phyloP scores from a whole-genome alignment of 2,888 invertebrate species.

The Caenorhabditis zanzibari region DNA sequence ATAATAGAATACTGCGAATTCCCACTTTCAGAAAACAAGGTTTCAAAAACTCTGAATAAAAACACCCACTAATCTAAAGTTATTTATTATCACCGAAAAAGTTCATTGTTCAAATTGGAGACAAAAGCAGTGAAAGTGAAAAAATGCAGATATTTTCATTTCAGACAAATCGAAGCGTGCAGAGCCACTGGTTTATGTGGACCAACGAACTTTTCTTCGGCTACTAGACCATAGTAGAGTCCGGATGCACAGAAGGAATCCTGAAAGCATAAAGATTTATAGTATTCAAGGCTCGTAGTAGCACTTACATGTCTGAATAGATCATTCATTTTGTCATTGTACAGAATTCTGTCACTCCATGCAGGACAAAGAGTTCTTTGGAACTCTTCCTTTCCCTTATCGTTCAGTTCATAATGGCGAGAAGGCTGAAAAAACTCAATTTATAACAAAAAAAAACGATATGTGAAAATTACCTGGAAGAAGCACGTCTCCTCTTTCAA shows the following conservation, averaged over 20 bases:
- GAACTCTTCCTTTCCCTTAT: slow-evolving; percentile 74
- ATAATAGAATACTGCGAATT: too few relatives aligned
- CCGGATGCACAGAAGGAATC: slow-evolving; percentile 79
- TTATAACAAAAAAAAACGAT: neutral
- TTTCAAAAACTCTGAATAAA: too few relatives aligned
- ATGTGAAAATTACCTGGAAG: slow-evolving; percentile 68
- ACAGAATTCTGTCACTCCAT: slow-evolving; percentile 76
- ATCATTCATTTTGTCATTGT: slow-evolving; percentile 74
- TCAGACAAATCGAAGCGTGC: slow-evolving; percentile 76
- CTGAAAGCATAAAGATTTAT: slow-evolving; percentile 66
- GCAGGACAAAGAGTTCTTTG: slow-evolving; percentile 74
- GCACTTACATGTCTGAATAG: slow-evolving; percentile 75
- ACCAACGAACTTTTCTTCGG: slow-evolving; percentile 73
- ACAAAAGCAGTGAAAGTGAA: neutral
- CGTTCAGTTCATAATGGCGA: slow-evolving; percentile 73
- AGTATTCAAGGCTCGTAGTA: too few relatives aligned
- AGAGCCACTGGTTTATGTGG: slow-evolving; percentile 75
- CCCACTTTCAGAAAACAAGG: too few relatives aligned
- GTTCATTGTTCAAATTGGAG: slow-evolving; percentile 9
- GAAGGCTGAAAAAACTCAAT: slow-evolving; percentile 67
- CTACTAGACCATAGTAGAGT: slow-evolving; percentile 78
- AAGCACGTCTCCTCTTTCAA: slow-evolving; percentile 75
- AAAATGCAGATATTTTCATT: slow-evolving; percentile 48
- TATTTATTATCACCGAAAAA: slow-evolving; percentile 37
- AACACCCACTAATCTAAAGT: too few relatives aligned